Evolutionary conservation across 92 coral and sea anemone genomes (phyloP).

Genomic region (Actinernus sp.): DNA sequence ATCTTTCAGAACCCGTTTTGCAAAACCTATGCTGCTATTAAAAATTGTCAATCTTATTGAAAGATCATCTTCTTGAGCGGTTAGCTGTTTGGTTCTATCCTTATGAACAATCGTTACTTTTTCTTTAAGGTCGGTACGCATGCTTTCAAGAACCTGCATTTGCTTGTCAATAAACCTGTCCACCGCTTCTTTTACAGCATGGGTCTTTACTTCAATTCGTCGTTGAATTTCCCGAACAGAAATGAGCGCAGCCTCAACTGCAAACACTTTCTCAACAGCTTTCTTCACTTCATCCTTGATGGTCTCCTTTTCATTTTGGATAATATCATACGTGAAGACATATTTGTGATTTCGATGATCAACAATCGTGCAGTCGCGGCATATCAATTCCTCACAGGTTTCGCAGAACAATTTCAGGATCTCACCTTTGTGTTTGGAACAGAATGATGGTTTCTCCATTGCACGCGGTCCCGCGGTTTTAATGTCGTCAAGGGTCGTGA

Average conservation of each 20-base stretch:
- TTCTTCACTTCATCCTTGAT: background rate
- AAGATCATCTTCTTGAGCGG: conserved; percentile 39
- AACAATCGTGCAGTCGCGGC: conserved; percentile 44
- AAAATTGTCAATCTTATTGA: conserved; percentile 27
- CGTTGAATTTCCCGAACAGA: conserved; percentile 26
- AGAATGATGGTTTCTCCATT: conserved; percentile 50
- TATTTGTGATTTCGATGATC: conserved; percentile 75
- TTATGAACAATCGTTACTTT: conserved; percentile 4
- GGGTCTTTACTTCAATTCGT: conserved; percentile 7
- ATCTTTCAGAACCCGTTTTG: conserved; percentile 31
- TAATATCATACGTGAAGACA: conserved; percentile 59
- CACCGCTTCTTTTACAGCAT: conserved; percentile 9
- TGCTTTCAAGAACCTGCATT: background rate
- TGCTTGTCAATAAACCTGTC: background rate
- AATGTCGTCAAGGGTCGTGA: conserved; percentile 62
- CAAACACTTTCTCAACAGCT: too few relatives aligned
- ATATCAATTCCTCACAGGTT: conserved; percentile 58
- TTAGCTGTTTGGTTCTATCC: conserved; percentile 37
- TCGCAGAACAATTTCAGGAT: conserved; percentile 66
- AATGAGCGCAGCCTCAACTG: conserved; percentile 4
- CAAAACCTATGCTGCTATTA: conserved; percentile 49
- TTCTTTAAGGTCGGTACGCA: conserved; percentile 18
- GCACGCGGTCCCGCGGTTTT: conserved; percentile 41
- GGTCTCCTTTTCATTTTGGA: conserved; percentile 28
- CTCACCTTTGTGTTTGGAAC: conserved; percentile 71